These are phyloP conservation scores for Pandemis cinnamomeana DNA, from an alignment of 2,888 invertebrate species.

Conservation along the genomic window DNA sequence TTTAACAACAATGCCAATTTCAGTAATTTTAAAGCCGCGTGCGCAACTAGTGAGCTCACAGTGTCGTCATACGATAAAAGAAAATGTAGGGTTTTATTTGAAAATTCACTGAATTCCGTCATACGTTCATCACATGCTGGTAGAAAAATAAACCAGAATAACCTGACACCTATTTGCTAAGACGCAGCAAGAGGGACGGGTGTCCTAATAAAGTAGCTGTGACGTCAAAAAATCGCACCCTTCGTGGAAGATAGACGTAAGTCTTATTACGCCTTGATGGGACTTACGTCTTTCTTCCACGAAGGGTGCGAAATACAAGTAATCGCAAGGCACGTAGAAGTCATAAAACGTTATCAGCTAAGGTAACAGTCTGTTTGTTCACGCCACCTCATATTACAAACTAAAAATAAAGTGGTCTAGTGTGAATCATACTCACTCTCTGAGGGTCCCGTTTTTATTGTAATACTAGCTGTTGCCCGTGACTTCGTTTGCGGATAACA, in stretches of 20 bases:
- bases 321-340: slow-evolving; percentile 5
- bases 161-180: not conserved
- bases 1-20: no score
- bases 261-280: no score
- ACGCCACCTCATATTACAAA: slow-evolving; percentile 4
- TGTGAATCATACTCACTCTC: no score
- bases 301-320: no score
- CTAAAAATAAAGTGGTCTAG: not conserved
- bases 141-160: not conserved
- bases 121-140: slow-evolving; percentile 9
- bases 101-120: not conserved
- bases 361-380: not conserved
- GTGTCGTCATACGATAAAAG: not conserved
- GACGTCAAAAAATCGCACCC: not conserved
- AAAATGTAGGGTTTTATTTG: not conserved
- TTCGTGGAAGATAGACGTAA: no score
- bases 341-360: slow-evolving; percentile 27
- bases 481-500: no score
- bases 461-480: no score
- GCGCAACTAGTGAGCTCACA: slow-evolving; percentile 6
- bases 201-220: not conserved
- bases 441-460: no score
- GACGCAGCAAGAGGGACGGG: not conserved
- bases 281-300: no score
- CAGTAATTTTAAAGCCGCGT: not conserved